A percentile compares a stretch with the other conserved stretches of the same genome.
Conservation (phyloP, 2,888 invertebrate species). For the Chrysomela aeneicollis region DNA sequence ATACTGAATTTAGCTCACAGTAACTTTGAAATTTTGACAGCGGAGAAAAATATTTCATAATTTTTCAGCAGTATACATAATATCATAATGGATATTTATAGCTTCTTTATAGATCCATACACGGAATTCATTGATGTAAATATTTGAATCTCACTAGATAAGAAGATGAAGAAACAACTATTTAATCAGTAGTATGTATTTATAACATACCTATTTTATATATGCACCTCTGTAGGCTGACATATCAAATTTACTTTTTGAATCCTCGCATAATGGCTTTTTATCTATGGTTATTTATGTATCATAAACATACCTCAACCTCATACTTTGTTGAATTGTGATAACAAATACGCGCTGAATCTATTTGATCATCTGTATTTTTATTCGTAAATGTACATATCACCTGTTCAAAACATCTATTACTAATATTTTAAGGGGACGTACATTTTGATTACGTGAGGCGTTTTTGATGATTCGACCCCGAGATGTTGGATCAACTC, state of each 20-base stretch:
- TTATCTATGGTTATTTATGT: conserved; percentile 1
- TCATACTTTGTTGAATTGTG: conserved; percentile 1
- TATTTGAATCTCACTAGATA: neutral
- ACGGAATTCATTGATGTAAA: neutral
- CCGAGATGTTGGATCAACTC: too few species aligned
- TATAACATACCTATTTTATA: neutral
- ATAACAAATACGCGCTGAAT: neutral
- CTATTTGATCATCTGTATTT: neutral
- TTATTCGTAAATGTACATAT: too few species aligned
- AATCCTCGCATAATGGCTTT: neutral
- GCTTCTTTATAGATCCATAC: too few species aligned
- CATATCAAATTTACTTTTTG: neutral
- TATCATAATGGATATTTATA: too few species aligned
- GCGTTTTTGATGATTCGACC: too few species aligned
- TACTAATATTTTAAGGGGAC: too few species aligned
- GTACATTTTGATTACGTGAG: too few species aligned
- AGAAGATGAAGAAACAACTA: neutral
- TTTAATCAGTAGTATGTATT: conserved; percentile 1
- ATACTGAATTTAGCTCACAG: too few species aligned
- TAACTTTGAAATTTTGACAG: too few species aligned
- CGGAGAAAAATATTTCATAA: too few species aligned
- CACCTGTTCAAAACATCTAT: too few species aligned
- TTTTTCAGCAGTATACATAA: too few species aligned
- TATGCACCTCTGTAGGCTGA: neutral
- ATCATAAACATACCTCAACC: neutral